Conservation (phyloP, 2,797 vertebrate species). For the Catostomus latipinnis region DNA sequence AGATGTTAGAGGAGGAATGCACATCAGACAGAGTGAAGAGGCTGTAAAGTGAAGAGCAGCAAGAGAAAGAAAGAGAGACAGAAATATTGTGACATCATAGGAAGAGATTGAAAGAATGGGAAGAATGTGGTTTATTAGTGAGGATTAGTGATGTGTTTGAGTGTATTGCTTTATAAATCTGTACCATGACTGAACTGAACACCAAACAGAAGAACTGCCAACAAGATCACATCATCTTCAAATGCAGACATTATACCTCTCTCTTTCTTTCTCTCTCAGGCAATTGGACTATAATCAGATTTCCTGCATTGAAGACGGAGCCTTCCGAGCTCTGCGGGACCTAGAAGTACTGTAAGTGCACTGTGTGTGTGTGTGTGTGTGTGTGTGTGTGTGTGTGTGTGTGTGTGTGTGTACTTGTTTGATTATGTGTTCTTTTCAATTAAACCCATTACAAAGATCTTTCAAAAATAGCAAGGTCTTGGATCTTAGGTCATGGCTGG, state of each 20-base stretch:
- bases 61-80: background rate
- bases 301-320: constrained; percentile 98
- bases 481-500: background rate
- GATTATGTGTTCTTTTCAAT: constrained; percentile 11
- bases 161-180: background rate
- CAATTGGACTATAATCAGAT: constrained; percentile 99
- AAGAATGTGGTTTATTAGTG: background rate
- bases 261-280: constrained; percentile 70
- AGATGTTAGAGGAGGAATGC: constrained; percentile 23
- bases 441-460: constrained; percentile 8
- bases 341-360: constrained; percentile 98
- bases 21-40: constrained; percentile 1
- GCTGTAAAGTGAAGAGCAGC: no score
- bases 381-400: no score
- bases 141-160: constrained; percentile 16
- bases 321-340: constrained; percentile 95
- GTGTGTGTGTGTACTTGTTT: background rate
- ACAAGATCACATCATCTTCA: constrained; percentile 8
- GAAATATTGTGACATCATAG: background rate
- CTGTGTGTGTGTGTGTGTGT: background rate
- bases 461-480: background rate
- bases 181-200: background rate
- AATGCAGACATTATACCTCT: constrained; percentile 29
- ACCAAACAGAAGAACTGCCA: constrained; percentile 4
- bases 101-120: background rate